Evolutionary conservation across 2,888 invertebrate species (phyloP), one percentile per base, ranked within the genome.

Genomic region (Chrysina gloriosa): DNA sequence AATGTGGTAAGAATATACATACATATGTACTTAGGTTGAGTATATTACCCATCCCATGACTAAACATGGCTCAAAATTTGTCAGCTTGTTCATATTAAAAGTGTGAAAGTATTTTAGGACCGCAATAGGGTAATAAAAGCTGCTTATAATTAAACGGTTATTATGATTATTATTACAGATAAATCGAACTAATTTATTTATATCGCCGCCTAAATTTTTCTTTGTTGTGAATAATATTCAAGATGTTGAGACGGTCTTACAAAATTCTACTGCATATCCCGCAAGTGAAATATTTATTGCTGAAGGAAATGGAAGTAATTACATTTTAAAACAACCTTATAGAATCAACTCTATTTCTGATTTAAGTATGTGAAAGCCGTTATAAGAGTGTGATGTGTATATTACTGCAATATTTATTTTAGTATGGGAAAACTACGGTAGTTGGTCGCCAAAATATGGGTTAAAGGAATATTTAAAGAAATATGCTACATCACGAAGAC

Each of bases 401-500:
- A 16, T 56, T 61, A 63, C 29, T 11, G 16, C 7, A 1, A 5
- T 23, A 11, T 3, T 4, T 63, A 52, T 68, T 70, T 14, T n/a
- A 70, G 70, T 56, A 36, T 70, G 69, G 70, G 70, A 70, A 63
- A 52, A 67, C 5, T 67, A 64, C 23, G 71, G 71, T 3, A 9
- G n/a, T 21, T 71, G 71, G 71, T 61, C 48, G 4, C 11, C 27
- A 1, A 42, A 47, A 2, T 11, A 11, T 6, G 65, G 68, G 4
- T 11, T 69, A 39, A 47, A n/a, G 23, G 45, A 61, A 23, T 29
- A 39, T 39, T 25, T 66, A 1, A 54, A 19, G 2, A 11, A 14
- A 11, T 42, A 47, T 1, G 50, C 68, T 1, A 54, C 63, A n/a
- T 31, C 63, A 3, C 31, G 45, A 56, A 29, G 71, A 11, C 47